Evolutionary conservation across 1,140 invertebrate species (phyloP), one percentile per base, ranked within the genome.

Genomic region (Proales similis): DNA sequence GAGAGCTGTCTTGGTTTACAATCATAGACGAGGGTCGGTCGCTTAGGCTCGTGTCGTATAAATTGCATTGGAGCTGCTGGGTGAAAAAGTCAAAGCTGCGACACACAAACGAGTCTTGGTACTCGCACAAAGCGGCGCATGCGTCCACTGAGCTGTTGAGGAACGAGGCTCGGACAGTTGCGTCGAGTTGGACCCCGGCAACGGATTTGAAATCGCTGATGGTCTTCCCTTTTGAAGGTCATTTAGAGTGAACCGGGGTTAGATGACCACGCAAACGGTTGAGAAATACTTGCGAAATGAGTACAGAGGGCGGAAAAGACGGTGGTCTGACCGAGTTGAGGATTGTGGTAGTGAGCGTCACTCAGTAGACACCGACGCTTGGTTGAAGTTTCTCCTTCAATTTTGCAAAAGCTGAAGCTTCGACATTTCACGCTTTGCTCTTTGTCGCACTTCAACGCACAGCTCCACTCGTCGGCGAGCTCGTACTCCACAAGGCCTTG

Each of bases 381-480:
- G 12, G 45, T 29, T 14, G 39, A 27, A 5, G 39, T 27, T 27
- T 57, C 51, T 22, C 6, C 20, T 12, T 17, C 6, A 42, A 42
- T 39, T 17, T 57, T 42, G 22, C 51, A 57, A 30, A 57, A 42
- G 29, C 45, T 57, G 20, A 57, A 57, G 22, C 51, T 57, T 39
- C 36, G 27, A 39, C 51, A 57, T 57, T 43, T 39, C 27, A 57
- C 39, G 22, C 30, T 57, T n/a, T 39, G 29, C 22, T 57, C 36
- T n/a, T 39, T 9, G 20, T 20, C 45, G 30, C 51, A 57, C 45
- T 39, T 39, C 20, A 30, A 42, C 2, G 51, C 51, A n/a, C 51
- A 57, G 27, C 45, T 42, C 17, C 45, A 27, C 11, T 39, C 36
- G 20, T 57, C 45, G 29, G 27, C 14, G 9, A 57, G 36, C 20